phyloP scores from a whole-genome alignment of 1,140 invertebrate genomes.

The Asbolus verrucosus region DNA sequence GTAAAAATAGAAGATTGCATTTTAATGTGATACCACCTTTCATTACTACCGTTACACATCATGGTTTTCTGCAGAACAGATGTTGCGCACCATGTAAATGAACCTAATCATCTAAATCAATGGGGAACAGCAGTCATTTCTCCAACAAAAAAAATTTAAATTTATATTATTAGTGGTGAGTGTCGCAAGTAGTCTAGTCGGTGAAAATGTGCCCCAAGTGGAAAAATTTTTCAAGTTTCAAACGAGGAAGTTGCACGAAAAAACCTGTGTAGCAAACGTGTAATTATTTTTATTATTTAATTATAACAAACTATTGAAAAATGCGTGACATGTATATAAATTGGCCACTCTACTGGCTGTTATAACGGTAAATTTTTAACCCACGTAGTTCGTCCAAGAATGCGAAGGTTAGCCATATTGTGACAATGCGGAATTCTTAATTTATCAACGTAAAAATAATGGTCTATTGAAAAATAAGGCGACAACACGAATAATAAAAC shows the following conservation, averaged over 20 bases:
- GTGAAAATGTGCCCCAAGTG: too few relatives aligned
- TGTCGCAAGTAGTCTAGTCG: too few relatives aligned
- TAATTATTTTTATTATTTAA: constrained; percentile 20
- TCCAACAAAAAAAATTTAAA: not conserved
- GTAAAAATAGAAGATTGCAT: constrained; percentile 3
- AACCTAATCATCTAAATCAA: constrained; percentile 21
- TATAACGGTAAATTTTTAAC: too few relatives aligned
- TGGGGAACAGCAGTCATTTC: not conserved
- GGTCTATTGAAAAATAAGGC: too few relatives aligned
- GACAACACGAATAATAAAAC: too few relatives aligned
- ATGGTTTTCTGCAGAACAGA: constrained; percentile 22
- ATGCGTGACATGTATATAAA: not conserved
- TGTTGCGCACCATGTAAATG: constrained; percentile 16
- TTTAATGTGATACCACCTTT: constrained; percentile 29
- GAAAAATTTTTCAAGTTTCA: not conserved
- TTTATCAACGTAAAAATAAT: too few relatives aligned
- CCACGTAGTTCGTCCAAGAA: too few relatives aligned
- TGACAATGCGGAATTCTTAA: too few relatives aligned
- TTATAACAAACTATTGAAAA: constrained; percentile 4
- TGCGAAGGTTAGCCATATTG: too few relatives aligned
- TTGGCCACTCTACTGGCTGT: not conserved
- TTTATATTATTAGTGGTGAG: too few relatives aligned
- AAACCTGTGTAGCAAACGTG: not conserved
- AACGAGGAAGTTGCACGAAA: not conserved
- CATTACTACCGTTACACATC: constrained; percentile 42